Conservation (phyloP, 23 tunicate genomes). For the Phallusia fumigata region DNA sequence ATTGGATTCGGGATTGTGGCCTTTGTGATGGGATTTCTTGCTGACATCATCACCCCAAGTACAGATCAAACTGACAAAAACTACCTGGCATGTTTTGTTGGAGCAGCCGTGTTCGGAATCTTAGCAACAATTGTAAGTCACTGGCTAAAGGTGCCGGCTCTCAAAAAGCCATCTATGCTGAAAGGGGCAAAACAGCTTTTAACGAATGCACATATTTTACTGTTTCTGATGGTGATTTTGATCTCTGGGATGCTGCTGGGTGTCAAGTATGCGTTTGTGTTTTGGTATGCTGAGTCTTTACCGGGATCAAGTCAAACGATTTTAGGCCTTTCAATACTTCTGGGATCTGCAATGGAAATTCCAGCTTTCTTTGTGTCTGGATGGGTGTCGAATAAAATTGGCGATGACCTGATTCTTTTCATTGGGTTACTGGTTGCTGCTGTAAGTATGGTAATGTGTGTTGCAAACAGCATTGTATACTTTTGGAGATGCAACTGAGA, state of each 20-base stretch:
- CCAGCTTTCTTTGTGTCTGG: constrained; percentile 66
- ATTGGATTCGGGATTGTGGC: constrained; percentile 73
- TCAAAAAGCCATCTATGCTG: constrained; percentile 39
- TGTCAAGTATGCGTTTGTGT: constrained; percentile 46
- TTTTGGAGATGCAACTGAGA: too few species aligned
- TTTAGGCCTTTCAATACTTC: constrained; percentile 36
- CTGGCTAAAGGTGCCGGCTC: constrained; percentile 42
- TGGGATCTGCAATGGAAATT: constrained; percentile 45
- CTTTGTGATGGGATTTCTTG: constrained; percentile 34
- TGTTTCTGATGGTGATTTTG: constrained; percentile 35
- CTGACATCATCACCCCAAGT: constrained; percentile 19
- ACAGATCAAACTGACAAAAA: not conserved
- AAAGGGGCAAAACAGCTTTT: constrained; percentile 16
- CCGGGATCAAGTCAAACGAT: constrained; percentile 43
- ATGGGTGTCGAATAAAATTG: constrained; percentile 40
- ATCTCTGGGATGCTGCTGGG: constrained; percentile 33
- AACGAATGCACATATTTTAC: constrained; percentile 14
- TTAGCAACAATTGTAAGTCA: constrained; percentile 23
- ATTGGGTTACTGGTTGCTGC: constrained; percentile 50
- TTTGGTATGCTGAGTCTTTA: constrained; percentile 49
- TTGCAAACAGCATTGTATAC: too few species aligned
- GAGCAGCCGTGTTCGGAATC: constrained; percentile 17
- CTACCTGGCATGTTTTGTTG: constrained; percentile 48
- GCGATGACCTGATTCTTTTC: constrained; percentile 18
- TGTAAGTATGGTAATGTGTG: constrained; percentile 25